A percentile compares a stretch with the other conserved stretches of the same genome.
These are phyloP conservation scores for Atrina japonica DNA, from an alignment of 2,888 invertebrate species.

Conservation along the genomic window DNA sequence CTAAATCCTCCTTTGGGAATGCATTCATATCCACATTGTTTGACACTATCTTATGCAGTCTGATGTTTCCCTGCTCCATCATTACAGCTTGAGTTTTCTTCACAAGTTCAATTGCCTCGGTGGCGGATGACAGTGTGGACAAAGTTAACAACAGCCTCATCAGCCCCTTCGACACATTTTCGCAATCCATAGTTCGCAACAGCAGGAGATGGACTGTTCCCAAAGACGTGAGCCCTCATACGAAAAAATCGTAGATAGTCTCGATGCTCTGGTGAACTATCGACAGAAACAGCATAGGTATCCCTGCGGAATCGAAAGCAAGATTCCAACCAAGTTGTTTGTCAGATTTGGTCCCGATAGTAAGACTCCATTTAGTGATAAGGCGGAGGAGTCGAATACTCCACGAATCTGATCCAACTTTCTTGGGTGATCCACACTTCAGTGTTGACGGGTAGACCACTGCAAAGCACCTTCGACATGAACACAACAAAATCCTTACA, in stretches of 20 bases:
- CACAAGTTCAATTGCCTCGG: conserved; percentile 28
- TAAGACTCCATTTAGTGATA: background rate
- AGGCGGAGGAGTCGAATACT: conserved; percentile 8
- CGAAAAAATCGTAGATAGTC: conserved; percentile 17
- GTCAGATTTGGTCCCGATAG: conserved; percentile 1
- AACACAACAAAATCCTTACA: background rate
- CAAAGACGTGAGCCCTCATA: conserved; percentile 46
- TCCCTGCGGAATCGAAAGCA: background rate
- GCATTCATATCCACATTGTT: conserved; percentile 23
- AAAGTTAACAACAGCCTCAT: conserved; percentile 24
- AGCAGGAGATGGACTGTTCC: conserved; percentile 42
- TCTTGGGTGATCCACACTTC: conserved; percentile 2
- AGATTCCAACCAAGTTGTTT: conserved; percentile 3
- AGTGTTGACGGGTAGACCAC: background rate
- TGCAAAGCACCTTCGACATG: background rate
- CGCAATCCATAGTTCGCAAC: conserved; percentile 34
- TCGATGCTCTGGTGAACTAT: background rate
- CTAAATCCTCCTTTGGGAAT: conserved; percentile 22
- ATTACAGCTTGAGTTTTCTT: conserved; percentile 26
- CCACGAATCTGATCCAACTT: conserved; percentile 4
- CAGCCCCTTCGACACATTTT: conserved; percentile 2
- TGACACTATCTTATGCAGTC: conserved; percentile 28
- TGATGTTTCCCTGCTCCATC: conserved; percentile 15
- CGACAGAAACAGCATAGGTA: background rate
- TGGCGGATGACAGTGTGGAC: conserved; percentile 7